Evolutionary conservation across 2,113 vertebrate genomes (phyloP).

Genomic region (Oceanites oceanicus): DNA sequence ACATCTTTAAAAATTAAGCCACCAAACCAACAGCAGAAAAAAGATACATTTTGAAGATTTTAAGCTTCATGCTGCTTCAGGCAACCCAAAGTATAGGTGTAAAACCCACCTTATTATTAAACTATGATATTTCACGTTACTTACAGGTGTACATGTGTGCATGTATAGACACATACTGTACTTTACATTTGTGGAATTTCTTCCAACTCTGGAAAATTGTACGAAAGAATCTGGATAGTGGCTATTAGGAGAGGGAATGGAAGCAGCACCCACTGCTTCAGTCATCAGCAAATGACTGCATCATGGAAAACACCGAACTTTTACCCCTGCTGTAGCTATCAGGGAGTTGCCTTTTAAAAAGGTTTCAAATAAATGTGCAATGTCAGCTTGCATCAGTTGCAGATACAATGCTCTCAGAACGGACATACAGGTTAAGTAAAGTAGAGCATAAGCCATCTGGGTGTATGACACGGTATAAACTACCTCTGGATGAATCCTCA

Average conservation of each 20-base stretch:
- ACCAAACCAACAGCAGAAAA: neutral
- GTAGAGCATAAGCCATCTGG: neutral
- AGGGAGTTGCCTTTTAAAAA: neutral
- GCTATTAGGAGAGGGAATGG: neutral
- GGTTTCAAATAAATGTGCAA: neutral
- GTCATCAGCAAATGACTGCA: neutral
- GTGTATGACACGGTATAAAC: neutral
- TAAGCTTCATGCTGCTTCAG: neutral
- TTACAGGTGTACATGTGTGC: neutral
- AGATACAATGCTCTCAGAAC: neutral
- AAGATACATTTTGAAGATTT: neutral
- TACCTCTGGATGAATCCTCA: neutral
- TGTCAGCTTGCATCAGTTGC: neutral
- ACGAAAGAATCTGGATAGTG: neutral
- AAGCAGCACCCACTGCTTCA: neutral
- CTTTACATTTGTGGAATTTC: neutral
- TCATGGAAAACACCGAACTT: neutral
- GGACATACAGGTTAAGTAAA: neutral
- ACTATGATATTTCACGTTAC: neutral
- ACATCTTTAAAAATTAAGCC: neutral
- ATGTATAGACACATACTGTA: neutral
- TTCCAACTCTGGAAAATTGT: neutral
- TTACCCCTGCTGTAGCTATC: neutral
- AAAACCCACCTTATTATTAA: neutral
- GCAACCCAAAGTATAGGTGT: neutral